phyloP scores from a whole-genome alignment of 2,888 invertebrate species.

The Lapara coniferarum region DNA sequence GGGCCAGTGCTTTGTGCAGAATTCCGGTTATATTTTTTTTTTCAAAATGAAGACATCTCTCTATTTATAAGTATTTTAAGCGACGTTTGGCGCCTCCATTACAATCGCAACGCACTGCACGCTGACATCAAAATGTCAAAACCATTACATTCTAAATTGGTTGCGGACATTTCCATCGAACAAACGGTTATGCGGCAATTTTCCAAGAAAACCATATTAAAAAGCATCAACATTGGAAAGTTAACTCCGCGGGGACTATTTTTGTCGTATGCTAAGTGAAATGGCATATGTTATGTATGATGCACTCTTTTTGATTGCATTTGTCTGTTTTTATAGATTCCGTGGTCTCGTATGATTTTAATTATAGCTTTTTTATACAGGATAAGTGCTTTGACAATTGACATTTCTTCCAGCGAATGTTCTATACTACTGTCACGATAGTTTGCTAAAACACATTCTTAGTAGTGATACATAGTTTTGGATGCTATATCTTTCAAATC shows the following conservation, averaged over 20 bases:
- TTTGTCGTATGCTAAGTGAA: constrained; percentile 8
- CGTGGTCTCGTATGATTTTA: background rate
- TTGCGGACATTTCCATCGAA: background rate
- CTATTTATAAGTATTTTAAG: too few species aligned
- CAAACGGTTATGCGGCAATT: background rate
- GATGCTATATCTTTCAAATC: too few species aligned
- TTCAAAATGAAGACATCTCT: too few species aligned
- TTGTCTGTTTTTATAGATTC: background rate
- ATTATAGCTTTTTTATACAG: too few species aligned
- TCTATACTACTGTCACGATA: too few species aligned
- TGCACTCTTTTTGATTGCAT: constrained; percentile 18
- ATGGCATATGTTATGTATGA: background rate
- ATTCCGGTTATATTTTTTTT: too few species aligned
- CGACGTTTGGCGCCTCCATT: background rate
- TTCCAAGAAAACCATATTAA: constrained; percentile 5
- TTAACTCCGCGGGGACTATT: background rate
- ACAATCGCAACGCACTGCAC: background rate
- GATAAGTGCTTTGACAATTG: too few species aligned
- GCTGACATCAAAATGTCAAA: background rate
- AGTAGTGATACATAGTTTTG: too few species aligned
- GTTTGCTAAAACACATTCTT: too few species aligned
- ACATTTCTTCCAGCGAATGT: too few species aligned
- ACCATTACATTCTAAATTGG: background rate
- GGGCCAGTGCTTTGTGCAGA: too few species aligned
- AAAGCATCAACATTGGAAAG: background rate